A percentile compares a stretch with the other conserved stretches of the same genome.
phyloP scores from a whole-genome alignment of 1,140 invertebrate genomes.

The Coptotermes formosanus region DNA sequence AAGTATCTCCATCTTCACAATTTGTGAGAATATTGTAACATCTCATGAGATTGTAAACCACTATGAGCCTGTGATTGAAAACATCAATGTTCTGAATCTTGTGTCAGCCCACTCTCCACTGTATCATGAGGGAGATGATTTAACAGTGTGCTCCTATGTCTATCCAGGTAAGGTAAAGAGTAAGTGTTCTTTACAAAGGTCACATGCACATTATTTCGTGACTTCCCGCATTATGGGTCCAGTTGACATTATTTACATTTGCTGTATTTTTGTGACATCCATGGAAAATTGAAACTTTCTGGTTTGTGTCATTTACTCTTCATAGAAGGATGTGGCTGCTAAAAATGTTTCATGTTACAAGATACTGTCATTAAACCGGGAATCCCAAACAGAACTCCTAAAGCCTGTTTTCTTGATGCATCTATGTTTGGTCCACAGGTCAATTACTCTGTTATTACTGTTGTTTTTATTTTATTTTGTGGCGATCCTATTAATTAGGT shows the following conservation, averaged over 20 bases:
- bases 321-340: too few relatives aligned
- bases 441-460: too few relatives aligned
- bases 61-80: constrained; percentile 56
- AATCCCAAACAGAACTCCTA: too few relatives aligned
- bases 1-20: constrained; percentile 66
- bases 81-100: constrained; percentile 62
- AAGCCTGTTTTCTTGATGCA: too few relatives aligned
- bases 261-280: background rate
- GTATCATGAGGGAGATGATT: constrained; percentile 41
- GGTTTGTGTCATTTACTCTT: too few relatives aligned
- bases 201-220: too few relatives aligned
- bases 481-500: too few relatives aligned
- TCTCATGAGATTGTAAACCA: constrained; percentile 61
- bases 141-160: constrained; percentile 74
- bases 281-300: background rate
- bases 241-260: background rate
- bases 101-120: constrained; percentile 48
- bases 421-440: too few relatives aligned
- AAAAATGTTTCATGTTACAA: too few relatives aligned
- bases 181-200: background rate
- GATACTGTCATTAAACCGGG: too few relatives aligned
- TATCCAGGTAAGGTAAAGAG: constrained; percentile 53
- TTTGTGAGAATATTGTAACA: constrained; percentile 59
- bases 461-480: too few relatives aligned
- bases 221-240: background rate